Percentiles rank a stretch among this genome's conserved stretches.
Conservation (phyloP, 2,797 vertebrate species). For the Leptoclinus maculatus region DNA sequence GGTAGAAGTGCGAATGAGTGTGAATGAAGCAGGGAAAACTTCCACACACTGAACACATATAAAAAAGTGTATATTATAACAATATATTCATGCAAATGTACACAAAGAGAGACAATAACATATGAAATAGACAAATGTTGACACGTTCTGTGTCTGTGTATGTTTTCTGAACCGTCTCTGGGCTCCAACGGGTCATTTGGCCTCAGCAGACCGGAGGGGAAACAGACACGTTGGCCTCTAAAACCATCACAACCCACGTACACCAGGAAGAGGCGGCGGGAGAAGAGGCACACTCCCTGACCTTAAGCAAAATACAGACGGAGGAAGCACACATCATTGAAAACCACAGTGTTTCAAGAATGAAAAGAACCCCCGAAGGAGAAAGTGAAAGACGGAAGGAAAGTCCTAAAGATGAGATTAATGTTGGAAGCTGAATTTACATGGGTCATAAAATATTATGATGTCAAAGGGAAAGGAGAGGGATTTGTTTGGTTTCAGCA, state of each 20-base stretch:
- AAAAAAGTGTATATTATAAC: background rate
- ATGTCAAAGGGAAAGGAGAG: conserved; percentile 40
- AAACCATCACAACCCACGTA: conserved; percentile 54
- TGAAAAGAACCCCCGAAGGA: background rate
- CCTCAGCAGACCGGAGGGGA: conserved; percentile 56
- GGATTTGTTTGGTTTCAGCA: conserved; percentile 30
- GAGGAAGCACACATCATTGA: conserved; percentile 23
- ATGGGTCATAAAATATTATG: conserved; percentile 12
- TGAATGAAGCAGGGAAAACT: conserved; percentile 2
- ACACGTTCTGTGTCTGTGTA: conserved; percentile 45
- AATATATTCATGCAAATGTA: background rate
- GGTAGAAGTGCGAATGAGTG: conserved; percentile 33
- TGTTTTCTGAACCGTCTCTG: conserved; percentile 33
- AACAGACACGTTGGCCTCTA: conserved; percentile 45
- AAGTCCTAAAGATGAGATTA: background rate
- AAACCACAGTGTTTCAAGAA: conserved; percentile 27
- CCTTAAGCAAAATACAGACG: conserved; percentile 51
- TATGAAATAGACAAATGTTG: background rate
- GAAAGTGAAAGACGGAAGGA: background rate
- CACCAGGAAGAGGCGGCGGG: conserved; percentile 26
- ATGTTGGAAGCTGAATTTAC: conserved; percentile 1
- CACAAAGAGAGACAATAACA: background rate
- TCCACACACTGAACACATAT: background rate
- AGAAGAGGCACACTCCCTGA: background rate
- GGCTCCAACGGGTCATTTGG: conserved; percentile 50